phyloP scores from a whole-genome alignment of 1,140 invertebrate species.

The Calliopsis andreniformis region DNA sequence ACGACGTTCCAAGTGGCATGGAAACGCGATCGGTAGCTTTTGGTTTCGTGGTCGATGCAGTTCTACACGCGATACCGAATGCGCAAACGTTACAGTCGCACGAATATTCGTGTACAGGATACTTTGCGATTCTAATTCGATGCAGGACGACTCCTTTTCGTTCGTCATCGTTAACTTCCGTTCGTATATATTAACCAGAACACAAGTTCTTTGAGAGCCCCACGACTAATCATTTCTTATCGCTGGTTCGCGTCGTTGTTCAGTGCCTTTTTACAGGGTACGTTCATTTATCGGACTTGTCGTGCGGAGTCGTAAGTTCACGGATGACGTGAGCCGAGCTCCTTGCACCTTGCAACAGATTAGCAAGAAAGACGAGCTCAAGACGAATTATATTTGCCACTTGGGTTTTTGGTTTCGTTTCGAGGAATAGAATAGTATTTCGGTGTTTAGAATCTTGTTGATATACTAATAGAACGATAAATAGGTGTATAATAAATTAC shows the following conservation, averaged over 20 bases:
- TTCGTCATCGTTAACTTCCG: conserved; percentile 20
- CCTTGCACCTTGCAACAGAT: background rate
- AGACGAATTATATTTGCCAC: background rate
- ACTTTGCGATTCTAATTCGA: background rate
- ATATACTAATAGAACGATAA: no score
- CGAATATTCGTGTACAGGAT: conserved; percentile 20
- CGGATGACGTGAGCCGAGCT: background rate
- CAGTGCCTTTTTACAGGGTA: conserved; percentile 1
- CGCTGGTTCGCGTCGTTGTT: background rate
- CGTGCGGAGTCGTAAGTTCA: background rate
- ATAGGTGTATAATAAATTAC: no score
- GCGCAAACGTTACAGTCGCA: conserved; percentile 3
- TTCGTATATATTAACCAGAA: background rate
- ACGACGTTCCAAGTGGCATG: background rate
- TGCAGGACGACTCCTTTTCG: conserved; percentile 2
- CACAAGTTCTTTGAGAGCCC: background rate
- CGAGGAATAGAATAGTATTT: no score
- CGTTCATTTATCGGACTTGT: conserved; percentile 20
- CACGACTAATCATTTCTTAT: conserved; percentile 32
- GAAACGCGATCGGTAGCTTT: background rate
- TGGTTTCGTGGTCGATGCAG: background rate
- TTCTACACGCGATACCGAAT: background rate
- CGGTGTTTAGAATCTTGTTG: background rate
- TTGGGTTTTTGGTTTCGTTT: background rate
- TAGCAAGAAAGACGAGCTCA: background rate